Base-by-base conservation (phyloP, 2,113 vertebrate genomes). In the Haliaeetus leucogaster region DNA sequence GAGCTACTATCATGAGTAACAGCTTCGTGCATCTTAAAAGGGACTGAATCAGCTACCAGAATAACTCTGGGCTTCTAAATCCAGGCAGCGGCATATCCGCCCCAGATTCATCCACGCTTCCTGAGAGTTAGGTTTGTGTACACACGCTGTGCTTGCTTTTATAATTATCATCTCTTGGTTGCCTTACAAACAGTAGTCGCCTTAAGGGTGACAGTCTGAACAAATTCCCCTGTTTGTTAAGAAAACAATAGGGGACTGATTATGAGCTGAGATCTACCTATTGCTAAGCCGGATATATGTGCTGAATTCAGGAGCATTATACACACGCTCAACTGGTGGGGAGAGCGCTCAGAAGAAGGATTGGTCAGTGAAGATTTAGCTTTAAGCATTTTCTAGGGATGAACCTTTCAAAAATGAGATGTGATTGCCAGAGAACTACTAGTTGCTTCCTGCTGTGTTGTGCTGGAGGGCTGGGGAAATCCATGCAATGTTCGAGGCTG, bases 11-110 rank as follows among this genome's bases (percentile, higher is more conserved):
- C 10, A 17, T 52, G 84, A 94, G 84, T 78, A 82, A 82, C 76
- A 86, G 83, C 91, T 87, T 86, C 26, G 1, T 65, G 90, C 48
- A 68, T 68, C 90, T 78, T 63, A 38, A 82, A 70, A 84, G 56
- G 82, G 80, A 68, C 63, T 88, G 88, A 77, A 91, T 77, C 88
- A 95, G 68, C 18, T 15, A 56, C 91, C 58, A 58, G 80, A 85
- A 93, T 85, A 91, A 85, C 88, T 95, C 76, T 2, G 58, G 74
- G 74, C 74, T 93, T 56, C 91, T 36, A 55, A 52, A 77, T 77
- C 73, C 83, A 91, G 63, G 61, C 82, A 82, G 72, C 9, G 8
- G 70, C 65, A 19, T 6, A 53, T 29, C 87, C 14, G 19, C 62
- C 73, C 79, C 52, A n/a, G 84, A 62, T 85, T 36, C 84, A 55